phyloP scores from a whole-genome alignment of 1,140 invertebrate species.

The Penaeus chinensis region DNA sequence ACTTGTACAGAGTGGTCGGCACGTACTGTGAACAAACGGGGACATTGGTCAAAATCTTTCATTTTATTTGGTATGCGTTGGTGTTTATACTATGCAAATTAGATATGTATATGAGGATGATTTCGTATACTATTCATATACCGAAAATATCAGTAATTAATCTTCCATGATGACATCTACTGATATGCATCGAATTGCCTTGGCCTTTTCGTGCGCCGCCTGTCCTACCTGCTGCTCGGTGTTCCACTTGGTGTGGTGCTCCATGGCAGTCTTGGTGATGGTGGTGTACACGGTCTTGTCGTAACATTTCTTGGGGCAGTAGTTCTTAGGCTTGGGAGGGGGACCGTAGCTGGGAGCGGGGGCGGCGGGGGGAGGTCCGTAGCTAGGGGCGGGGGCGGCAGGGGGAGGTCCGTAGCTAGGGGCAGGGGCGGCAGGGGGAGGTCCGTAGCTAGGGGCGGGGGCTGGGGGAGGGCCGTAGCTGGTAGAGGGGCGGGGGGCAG shows the following conservation, averaged over 20 bases:
- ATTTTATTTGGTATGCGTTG: background rate
- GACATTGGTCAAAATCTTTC: background rate
- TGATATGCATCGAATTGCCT: no score
- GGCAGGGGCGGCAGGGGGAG: conserved; percentile 38
- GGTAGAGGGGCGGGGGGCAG: conserved; percentile 35
- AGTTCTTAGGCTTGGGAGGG: conserved; percentile 59
- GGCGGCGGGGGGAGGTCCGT: conserved; percentile 24
- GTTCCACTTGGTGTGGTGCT: conserved; percentile 62
- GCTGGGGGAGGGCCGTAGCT: conserved; percentile 53
- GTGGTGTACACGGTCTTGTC: conserved; percentile 63
- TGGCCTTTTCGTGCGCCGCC: background rate
- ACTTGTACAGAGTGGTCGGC: conserved; percentile 64
- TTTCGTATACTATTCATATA: background rate
- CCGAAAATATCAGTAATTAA: background rate
- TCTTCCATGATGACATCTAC: background rate
- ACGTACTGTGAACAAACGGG: conserved; percentile 51
- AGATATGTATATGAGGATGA: no score
- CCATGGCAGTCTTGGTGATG: conserved; percentile 60
- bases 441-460: conserved; percentile 45
- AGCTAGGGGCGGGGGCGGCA: conserved; percentile 5
- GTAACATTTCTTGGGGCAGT: conserved; percentile 62
- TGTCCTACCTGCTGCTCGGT: conserved; percentile 49
- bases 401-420: conserved; percentile 40
- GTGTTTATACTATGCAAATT: background rate
- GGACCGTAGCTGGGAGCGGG: conserved; percentile 58